phyloP scores from a whole-genome alignment of 2,113 vertebrate species.

The Semnopithecus entellus region DNA sequence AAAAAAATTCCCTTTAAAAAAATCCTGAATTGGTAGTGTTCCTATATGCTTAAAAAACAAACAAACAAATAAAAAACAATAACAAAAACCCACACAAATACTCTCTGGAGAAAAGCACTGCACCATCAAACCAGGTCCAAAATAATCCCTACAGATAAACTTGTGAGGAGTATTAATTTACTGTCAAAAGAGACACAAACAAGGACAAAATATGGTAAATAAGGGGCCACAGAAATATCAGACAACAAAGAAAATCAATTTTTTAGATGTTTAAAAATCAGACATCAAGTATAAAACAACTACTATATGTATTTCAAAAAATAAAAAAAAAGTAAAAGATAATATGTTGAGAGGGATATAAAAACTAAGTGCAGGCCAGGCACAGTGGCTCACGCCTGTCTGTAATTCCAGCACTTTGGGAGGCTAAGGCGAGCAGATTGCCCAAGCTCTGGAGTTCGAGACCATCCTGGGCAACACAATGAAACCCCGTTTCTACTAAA shows the following conservation, averaged over 20 bases:
- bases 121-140: neutral
- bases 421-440: too few relatives aligned
- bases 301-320: neutral
- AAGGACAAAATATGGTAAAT: neutral
- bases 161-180: neutral
- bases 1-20: neutral
- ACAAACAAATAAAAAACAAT: too few relatives aligned
- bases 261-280: neutral
- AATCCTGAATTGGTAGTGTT: neutral
- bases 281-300: neutral
- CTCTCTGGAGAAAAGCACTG: neutral
- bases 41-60: neutral
- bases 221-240: neutral
- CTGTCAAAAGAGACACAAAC: neutral
- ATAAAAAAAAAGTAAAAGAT: neutral
- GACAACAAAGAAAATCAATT: neutral
- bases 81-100: neutral
- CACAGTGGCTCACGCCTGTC: too few relatives aligned
- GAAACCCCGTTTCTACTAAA: too few relatives aligned
- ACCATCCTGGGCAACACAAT: too few relatives aligned
- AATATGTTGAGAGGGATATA: neutral
- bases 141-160: neutral
- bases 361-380: neutral
- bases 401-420: too few relatives aligned
- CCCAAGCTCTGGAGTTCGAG: too few relatives aligned